Evolutionary conservation across 2,888 invertebrate species (phyloP).

Genomic region (Ennomos erosarius): DNA sequence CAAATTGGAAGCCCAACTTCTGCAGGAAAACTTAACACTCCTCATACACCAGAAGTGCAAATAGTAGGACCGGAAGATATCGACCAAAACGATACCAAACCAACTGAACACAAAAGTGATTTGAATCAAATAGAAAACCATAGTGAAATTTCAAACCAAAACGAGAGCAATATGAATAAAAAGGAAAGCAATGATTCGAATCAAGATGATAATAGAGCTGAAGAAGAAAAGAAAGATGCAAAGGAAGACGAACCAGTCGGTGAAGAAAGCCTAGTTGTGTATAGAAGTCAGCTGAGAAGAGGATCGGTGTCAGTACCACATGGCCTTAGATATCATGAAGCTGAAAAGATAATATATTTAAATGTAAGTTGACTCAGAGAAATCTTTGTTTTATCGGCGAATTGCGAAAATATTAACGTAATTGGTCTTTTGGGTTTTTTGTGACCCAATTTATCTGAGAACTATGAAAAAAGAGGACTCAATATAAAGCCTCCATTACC

Average conservation of each 20-base stretch:
- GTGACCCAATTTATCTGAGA: no score
- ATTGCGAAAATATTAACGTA: no score
- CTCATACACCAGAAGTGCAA: slow-evolving; percentile 70
- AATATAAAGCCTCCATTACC: no score
- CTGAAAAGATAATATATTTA: slow-evolving; percentile 34
- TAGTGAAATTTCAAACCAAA: neutral
- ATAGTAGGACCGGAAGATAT: slow-evolving; percentile 56
- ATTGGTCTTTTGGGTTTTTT: no score
- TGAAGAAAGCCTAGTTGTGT: slow-evolving; percentile 50
- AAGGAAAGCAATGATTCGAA: slow-evolving; percentile 26
- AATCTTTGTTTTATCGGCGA: neutral
- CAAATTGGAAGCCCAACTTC: slow-evolving; percentile 7
- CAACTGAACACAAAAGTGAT: slow-evolving; percentile 8
- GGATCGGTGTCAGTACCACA: slow-evolving; percentile 88
- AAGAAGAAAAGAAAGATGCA: slow-evolving; percentile 27
- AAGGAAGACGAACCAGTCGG: slow-evolving; percentile 12
- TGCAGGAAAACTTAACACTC: slow-evolving; percentile 28
- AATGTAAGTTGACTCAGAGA: slow-evolving; percentile 45
- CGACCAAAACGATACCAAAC: slow-evolving; percentile 22
- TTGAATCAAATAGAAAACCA: slow-evolving; percentile 7
- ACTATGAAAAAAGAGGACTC: no score
- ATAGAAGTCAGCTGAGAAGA: slow-evolving; percentile 71
- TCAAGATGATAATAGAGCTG: slow-evolving; percentile 23
- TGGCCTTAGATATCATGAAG: slow-evolving; percentile 81
- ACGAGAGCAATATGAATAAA: neutral